phyloP scores from a whole-genome alignment of 2,797 vertebrate species.

The Malurus leucopterus region DNA sequence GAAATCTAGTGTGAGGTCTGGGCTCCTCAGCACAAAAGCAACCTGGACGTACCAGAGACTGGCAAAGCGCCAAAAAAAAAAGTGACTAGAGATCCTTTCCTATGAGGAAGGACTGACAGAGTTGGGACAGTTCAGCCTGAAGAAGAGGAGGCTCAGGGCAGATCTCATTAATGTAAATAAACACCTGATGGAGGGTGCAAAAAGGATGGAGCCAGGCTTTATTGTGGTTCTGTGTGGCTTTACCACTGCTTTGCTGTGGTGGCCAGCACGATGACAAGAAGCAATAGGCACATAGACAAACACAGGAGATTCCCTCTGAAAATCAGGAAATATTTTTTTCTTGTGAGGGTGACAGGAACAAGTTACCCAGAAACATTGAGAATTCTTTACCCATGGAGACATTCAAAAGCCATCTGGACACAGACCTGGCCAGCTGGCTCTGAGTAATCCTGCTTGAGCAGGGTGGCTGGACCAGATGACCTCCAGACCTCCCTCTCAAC shows the following conservation, averaged over 20 bases:
- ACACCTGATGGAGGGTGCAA: accelerated
- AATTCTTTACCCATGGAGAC: background rate
- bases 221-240: too few species aligned
- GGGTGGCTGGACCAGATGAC: background rate
- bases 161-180: background rate
- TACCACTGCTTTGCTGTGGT: background rate
- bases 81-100: background rate
- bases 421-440: accelerated
- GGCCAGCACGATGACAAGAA: background rate
- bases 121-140: background rate
- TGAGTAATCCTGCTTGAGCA: background rate
- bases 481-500: background rate
- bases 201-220: background rate
- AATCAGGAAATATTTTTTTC: background rate
- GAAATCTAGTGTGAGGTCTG: background rate
- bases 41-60: background rate
- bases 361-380: background rate
- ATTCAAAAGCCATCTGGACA: background rate
- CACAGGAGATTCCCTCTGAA: background rate
- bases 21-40: background rate
- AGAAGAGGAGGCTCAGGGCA: background rate
- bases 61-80: background rate
- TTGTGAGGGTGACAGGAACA: background rate
- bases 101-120: background rate
- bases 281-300: background rate